These are phyloP conservation scores for Andinoacara biseriatus DNA, from an alignment of 2,113 vertebrate genomes.

Conservation along the genomic window DNA sequence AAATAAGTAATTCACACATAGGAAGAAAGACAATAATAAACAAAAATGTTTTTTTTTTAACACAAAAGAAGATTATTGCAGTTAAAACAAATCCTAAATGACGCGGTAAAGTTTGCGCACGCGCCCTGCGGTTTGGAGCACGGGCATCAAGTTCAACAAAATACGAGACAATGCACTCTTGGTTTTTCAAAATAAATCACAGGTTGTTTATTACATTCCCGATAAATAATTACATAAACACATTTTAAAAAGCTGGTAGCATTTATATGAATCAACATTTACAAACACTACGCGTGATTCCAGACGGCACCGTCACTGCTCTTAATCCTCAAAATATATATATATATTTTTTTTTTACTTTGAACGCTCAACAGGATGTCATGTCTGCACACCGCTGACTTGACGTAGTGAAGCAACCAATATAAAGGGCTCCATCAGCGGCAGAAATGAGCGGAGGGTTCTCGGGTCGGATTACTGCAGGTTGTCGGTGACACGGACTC, in stretches of 20 bases:
- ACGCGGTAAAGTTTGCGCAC: background rate
- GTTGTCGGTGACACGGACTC: background rate
- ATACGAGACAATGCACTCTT: background rate
- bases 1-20: too few species aligned
- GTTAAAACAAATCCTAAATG: background rate
- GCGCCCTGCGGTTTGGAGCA: background rate
- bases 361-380: conserved; percentile 21
- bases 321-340: too few species aligned
- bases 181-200: background rate
- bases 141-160: background rate
- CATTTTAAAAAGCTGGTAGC: background rate
- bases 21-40: too few species aligned
- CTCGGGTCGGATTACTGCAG: background rate
- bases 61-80: background rate
- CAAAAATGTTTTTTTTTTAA: too few species aligned
- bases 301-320: background rate
- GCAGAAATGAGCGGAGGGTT: background rate
- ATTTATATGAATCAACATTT: background rate
- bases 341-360: conserved; percentile 27
- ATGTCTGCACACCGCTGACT: too few species aligned
- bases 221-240: background rate
- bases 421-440: background rate
- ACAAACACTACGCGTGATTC: rapidly evolving
- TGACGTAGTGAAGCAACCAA: background rate
- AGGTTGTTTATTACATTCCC: background rate